phyloP scores from a whole-genome alignment of 2,888 invertebrate species.

The Fragum sueziense region DNA sequence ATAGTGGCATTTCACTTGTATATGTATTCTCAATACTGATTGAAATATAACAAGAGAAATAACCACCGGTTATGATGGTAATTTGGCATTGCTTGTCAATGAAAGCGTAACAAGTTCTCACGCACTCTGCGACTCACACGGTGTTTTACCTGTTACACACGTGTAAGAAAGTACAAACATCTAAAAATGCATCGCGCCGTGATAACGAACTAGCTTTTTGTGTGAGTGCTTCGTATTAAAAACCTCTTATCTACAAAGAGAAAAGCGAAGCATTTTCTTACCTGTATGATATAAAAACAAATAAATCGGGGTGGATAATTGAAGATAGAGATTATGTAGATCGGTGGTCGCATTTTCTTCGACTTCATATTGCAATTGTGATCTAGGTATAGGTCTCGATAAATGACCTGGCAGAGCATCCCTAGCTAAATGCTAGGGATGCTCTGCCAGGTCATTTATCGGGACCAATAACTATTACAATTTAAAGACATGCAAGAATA shows the following conservation, averaged over 20 bases:
- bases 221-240: slow-evolving; percentile 1
- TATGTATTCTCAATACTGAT: background rate
- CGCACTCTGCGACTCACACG: slow-evolving; percentile 17
- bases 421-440: too few species aligned
- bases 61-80: background rate
- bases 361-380: too few species aligned
- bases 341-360: too few species aligned
- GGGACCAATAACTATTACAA: too few species aligned
- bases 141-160: background rate
- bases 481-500: too few species aligned
- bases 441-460: too few species aligned
- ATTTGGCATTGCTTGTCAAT: slow-evolving; percentile 4
- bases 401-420: too few species aligned
- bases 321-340: too few species aligned
- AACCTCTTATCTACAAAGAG: background rate
- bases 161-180: slow-evolving; percentile 16
- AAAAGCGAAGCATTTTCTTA: background rate
- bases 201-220: slow-evolving; percentile 1
- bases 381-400: too few species aligned
- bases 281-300: background rate
- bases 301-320: too few species aligned
- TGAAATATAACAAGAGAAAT: background rate
- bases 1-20: background rate
- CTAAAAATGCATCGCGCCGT: slow-evolving; percentile 9
- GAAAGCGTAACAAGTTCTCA: slow-evolving; percentile 8